A percentile compares a stretch with the other conserved stretches of the same genome.
Evolutionary conservation across 2,113 vertebrate species (phyloP).

Genomic region (Chinchilla lanigera): DNA sequence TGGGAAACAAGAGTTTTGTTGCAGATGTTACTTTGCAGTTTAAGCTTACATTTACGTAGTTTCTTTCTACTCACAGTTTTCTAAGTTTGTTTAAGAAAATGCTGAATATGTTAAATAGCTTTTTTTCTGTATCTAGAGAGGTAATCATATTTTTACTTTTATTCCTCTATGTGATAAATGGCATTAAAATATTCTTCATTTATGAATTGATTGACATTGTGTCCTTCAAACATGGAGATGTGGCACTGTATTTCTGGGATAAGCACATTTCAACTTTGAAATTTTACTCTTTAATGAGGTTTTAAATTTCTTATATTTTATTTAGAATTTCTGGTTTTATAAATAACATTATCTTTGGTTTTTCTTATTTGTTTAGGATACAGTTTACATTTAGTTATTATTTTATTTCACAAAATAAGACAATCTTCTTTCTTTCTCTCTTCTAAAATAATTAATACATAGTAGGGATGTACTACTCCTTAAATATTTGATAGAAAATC

Average conservation of each 20-base stretch:
- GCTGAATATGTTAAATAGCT: not conserved
- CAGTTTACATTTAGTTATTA: not conserved
- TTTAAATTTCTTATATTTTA: not conserved
- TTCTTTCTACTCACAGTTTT: not conserved
- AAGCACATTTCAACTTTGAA: not conserved
- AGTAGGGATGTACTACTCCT: not conserved
- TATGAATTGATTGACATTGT: not conserved
- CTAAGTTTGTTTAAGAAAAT: not conserved
- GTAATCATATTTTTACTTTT: not conserved
- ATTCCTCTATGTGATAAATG: not conserved
- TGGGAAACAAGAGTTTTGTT: not conserved
- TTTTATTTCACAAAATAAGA: not conserved
- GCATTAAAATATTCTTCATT: not conserved
- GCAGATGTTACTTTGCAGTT: not conserved
- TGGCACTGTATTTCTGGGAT: not conserved
- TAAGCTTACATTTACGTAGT: not conserved
- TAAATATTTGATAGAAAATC: not conserved
- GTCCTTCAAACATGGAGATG: not conserved
- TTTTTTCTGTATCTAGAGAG: not conserved
- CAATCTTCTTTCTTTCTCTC: not conserved
- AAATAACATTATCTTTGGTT: not conserved
- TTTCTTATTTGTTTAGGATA: not conserved
- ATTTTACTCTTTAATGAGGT: not conserved
- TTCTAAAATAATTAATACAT: not conserved
- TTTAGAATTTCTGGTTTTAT: not conserved